phyloP scores from a whole-genome alignment of 2,113 vertebrate species.

The Calidris pygmaea region DNA sequence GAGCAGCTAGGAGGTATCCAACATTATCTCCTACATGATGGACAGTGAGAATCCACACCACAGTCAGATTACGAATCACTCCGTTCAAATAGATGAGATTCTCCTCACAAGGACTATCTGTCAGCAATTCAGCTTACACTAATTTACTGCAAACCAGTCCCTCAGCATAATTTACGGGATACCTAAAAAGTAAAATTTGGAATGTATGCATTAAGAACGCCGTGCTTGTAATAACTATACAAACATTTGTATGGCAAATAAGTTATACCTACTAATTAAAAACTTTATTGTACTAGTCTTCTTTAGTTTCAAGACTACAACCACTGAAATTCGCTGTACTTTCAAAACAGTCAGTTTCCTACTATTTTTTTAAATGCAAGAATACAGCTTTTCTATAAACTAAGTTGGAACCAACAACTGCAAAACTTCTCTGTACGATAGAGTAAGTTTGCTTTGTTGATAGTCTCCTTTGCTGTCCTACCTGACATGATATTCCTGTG shows the following conservation, averaged over 20 bases:
- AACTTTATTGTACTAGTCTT: not conserved
- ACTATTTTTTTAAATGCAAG: not conserved
- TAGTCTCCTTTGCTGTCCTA: not conserved
- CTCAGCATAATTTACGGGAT: not conserved
- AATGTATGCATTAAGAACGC: not conserved
- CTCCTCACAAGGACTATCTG: not conserved
- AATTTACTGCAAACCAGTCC: not conserved
- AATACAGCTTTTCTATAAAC: not conserved
- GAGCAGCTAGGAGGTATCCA: not conserved
- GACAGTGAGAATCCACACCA: not conserved
- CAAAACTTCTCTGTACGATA: not conserved
- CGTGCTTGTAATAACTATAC: not conserved
- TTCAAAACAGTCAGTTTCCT: not conserved
- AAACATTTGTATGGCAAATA: not conserved
- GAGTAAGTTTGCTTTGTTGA: fast-evolving
- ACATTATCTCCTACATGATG: not conserved
- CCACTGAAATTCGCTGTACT: not conserved
- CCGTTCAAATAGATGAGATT: not conserved
- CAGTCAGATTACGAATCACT: not conserved
- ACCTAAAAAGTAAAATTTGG: not conserved
- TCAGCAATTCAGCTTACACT: not conserved
- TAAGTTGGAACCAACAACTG: not conserved
- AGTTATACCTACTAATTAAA: not conserved
- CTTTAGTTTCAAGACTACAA: not conserved
- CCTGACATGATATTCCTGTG: not conserved